Base-by-base conservation (phyloP, 2,888 invertebrate species). In the Elaeidobius kamerunicus region DNA sequence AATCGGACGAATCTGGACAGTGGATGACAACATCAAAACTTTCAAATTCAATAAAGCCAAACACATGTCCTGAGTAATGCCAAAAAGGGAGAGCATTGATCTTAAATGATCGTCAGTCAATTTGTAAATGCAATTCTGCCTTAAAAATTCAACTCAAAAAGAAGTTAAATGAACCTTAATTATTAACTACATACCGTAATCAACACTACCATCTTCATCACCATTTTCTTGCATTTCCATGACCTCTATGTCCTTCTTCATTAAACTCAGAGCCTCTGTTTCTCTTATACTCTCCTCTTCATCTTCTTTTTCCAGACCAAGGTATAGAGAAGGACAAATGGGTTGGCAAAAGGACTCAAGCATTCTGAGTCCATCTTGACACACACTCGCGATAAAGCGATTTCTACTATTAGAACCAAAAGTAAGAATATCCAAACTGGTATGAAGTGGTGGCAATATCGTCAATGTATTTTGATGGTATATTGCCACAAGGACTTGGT, bases 261-360 rank as follows among this genome's bases (percentile, higher is more conserved):
- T 20, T 14, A 11, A 18, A 19, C 18, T 1, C 19, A 14, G 19
- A 9, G 7, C 32, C 20, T 34, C 34, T 11, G n/a, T n/a, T n/a
- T n/a, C n/a, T n/a, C n/a, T n/a, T n/a, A n/a, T n/a, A 15, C 18
- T 18, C 1, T 41, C 28, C 27, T 49, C 34, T 11, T 34, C 43
- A 4, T 39, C 51, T 14, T 19, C 20, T 9, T 27, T 17, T 12
- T 14, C 40, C 1, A 32, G 28, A 23, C 48, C 38, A 7, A 55
- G 17, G 42, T 54, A 55, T 18, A 62, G 39, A 11, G 61, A 58
- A 16, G 60, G 60, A 34, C 60, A 61, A 41, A 63, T 34, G 1
- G 64, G 63, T 28, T 63, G 64, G 38, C 63, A 64, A 11, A 63
- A 36, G 35, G 52, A 55, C 47, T 63, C 62, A 19, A 63, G 44